phyloP scores from a whole-genome alignment of 2,113 vertebrate species.

The Nesoenas mayeri region DNA sequence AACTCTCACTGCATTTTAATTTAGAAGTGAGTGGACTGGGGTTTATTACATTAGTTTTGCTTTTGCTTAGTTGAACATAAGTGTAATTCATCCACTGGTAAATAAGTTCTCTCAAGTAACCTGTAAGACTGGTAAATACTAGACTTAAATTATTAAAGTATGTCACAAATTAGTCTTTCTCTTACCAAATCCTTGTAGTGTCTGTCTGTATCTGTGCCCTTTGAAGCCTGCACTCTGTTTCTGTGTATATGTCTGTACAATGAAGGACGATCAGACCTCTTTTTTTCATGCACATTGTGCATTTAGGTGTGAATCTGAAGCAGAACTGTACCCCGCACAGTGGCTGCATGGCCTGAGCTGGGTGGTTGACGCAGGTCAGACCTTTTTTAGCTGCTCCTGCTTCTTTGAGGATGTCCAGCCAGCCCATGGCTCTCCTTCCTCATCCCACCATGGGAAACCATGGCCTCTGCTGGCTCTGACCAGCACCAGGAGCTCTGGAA shows the following conservation, averaged over 20 bases:
- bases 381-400: neutral
- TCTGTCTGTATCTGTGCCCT: neutral
- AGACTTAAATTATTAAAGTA: neutral
- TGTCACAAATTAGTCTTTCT: neutral
- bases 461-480: neutral
- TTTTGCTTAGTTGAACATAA: neutral
- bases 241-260: neutral
- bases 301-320: neutral
- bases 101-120: neutral
- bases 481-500: neutral
- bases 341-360: fast-evolving
- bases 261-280: neutral
- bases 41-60: neutral
- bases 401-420: too few relatives aligned
- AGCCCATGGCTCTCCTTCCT: fast-evolving
- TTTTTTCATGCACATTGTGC: fast-evolving
- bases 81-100: neutral
- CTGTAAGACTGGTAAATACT: neutral
- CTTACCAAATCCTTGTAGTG: neutral
- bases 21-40: neutral
- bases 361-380: neutral
- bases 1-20: neutral
- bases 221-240: fast-evolving
- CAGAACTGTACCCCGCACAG: fast-evolving
- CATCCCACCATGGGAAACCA: fast-evolving